Base-by-base conservation (phyloP, 2,113 vertebrate species). In the Arizona elegans region DNA sequence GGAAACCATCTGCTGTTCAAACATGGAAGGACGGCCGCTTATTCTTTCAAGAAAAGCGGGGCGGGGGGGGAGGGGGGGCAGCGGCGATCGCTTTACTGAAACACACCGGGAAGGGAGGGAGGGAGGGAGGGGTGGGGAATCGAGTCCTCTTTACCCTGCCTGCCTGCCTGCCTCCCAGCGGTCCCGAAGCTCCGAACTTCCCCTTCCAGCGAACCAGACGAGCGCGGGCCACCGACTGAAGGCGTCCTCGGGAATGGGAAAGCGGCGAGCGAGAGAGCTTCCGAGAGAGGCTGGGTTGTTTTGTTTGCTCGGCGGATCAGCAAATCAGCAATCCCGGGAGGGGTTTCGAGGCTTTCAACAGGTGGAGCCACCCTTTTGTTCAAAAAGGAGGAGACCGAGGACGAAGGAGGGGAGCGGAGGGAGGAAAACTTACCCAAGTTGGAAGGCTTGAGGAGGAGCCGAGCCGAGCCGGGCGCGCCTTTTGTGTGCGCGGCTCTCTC, bases 271-370 rank as follows among this genome's bases (percentile, higher is more conserved):
- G 0, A 58, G 5, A 11, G 26, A 11, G 85, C 85, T 56, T 17
- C 54, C 50, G 5, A 21, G 86, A 53, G 59, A 62, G 29, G 58
- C 21, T 13, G 50, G 12, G n/a, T 33, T 87, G 19, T 47, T 92
- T 92, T 29, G 62, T 55, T 75, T 43, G 62, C 62, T 92, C 11
- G 47, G 3, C 5, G 52, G 53, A 29, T 89, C 62, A 89, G 62
- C 59, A 58, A 93, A 81, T 47, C 59, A 86, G 56, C 87, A 2
- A 56, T 75, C 87, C 92, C 87, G 65, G 70, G 55, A 86, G 70
- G n/a, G 59, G 38, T 58, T 91, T 23, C 89, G 24, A 91, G 93
- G 94, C 95, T 95, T 96, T 93, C 96, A 96, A 97, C 95, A 96
- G 96, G 96, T 96, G 95, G 93, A 92, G 94, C 2, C 92, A 53